A percentile compares a stretch with the other conserved stretches of the same genome.
These are phyloP conservation scores for Anhinga anhinga DNA, from an alignment of 2,113 vertebrate genomes.

Conservation along the genomic window DNA sequence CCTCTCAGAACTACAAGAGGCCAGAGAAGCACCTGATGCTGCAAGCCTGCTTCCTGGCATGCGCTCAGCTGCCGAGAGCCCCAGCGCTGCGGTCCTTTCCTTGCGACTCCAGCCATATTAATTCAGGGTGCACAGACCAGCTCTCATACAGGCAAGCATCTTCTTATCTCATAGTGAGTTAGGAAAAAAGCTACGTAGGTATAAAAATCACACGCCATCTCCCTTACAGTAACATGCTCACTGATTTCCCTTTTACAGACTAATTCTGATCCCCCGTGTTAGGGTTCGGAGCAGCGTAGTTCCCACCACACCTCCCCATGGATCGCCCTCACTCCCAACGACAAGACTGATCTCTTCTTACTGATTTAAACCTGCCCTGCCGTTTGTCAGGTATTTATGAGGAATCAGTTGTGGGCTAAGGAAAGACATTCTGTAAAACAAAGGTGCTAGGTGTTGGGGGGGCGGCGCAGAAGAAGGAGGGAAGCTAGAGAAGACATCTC, in stretches of 20 bases:
- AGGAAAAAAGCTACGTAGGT: not conserved
- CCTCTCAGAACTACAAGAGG: not conserved
- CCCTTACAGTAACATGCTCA: not conserved
- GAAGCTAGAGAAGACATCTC: not conserved
- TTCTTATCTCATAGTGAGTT: not conserved
- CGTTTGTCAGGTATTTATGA: not conserved
- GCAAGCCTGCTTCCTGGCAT: not conserved
- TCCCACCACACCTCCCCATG: not conserved
- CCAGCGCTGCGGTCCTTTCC: not conserved
- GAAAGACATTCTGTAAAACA: not conserved
- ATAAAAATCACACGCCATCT: not conserved
- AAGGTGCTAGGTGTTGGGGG: not conserved
- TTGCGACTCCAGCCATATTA: rapidly evolving
- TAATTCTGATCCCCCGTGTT: rapidly evolving
- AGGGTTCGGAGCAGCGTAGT: not conserved
- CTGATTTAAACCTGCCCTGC: not conserved
- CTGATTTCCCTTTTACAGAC: not conserved
- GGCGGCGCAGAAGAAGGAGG: not conserved
- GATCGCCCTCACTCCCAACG: not conserved
- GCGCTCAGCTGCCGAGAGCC: not conserved
- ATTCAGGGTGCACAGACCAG: not conserved
- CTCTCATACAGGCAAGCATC: not conserved
- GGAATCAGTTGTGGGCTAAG: not conserved
- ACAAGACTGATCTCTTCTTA: not conserved
- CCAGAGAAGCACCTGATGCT: not conserved